Conservation (phyloP, 2,888 invertebrate species). For the Andrena minutula region DNA sequence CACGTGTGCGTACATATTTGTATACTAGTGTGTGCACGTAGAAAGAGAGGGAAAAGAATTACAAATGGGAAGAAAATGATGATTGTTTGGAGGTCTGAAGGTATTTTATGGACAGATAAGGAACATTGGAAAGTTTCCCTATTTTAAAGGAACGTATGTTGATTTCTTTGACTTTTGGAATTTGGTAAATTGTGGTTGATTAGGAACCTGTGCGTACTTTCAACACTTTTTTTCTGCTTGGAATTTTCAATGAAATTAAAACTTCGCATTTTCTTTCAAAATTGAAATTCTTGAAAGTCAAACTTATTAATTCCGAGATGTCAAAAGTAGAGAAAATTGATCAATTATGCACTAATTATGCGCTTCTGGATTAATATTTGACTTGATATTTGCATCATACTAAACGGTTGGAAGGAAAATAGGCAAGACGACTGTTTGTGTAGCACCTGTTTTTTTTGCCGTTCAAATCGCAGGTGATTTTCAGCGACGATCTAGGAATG, state of each 20-base stretch:
- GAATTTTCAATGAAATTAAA: neutral
- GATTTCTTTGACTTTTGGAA: neutral
- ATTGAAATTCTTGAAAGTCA: too few relatives aligned
- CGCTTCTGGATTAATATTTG: too few relatives aligned
- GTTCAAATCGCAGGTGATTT: neutral
- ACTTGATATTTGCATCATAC: too few relatives aligned
- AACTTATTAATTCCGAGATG: too few relatives aligned
- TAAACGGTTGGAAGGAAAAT: too few relatives aligned
- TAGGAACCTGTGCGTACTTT: neutral
- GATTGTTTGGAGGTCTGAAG: slow-evolving; percentile 19
- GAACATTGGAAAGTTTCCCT: neutral
- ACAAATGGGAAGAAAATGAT: slow-evolving; percentile 2
- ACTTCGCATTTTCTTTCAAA: neutral
- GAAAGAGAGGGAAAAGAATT: slow-evolving; percentile 15
- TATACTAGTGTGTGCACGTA: neutral
- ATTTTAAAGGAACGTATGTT: neutral
- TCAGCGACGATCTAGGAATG: neutral
- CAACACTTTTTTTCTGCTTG: neutral
- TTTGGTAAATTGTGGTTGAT: neutral
- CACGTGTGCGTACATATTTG: neutral
- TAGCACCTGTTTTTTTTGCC: neutral
- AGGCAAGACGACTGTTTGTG: neutral
- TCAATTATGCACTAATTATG: too few relatives aligned
- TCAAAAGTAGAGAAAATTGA: too few relatives aligned
- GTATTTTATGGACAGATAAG: slow-evolving; percentile 29